phyloP scores from a whole-genome alignment of 2,113 vertebrate genomes.

The Okapia johnstoni region DNA sequence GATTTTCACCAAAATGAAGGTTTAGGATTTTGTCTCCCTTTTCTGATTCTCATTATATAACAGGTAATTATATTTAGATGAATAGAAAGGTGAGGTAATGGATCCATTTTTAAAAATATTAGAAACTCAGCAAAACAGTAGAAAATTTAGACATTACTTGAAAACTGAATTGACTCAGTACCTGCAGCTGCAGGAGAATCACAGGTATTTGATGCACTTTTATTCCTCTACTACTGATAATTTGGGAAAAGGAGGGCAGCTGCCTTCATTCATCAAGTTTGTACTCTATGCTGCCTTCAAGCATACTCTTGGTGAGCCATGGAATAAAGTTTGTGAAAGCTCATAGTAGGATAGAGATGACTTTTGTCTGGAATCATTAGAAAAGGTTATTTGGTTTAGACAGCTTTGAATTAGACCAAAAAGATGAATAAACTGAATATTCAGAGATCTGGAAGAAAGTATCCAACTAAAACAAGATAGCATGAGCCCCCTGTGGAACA shows the following conservation, averaged over 20 bases:
- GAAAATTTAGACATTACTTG: constrained; percentile 1
- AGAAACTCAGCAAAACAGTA: not conserved
- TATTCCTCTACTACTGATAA: not conserved
- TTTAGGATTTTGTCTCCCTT: constrained; percentile 4
- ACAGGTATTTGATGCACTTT: not conserved
- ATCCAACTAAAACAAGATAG: not conserved
- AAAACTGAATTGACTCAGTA: constrained; percentile 11
- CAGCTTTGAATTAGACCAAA: not conserved
- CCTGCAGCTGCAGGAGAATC: not conserved
- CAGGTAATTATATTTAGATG: not conserved
- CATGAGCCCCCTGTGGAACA: not conserved
- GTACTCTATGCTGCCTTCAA: not conserved
- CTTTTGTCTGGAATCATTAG: constrained; percentile 10
- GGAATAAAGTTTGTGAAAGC: not conserved
- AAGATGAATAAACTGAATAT: constrained; percentile 5
- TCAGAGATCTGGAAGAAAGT: not conserved
- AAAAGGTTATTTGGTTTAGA: constrained; percentile 5
- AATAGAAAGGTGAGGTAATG: constrained; percentile 3
- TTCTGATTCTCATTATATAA: not conserved
- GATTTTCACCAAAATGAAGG: constrained; percentile 27
- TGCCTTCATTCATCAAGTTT: not conserved
- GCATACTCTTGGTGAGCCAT: not conserved
- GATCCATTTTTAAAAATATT: not conserved
- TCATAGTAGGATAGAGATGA: not conserved
- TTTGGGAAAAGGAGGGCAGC: not conserved